These are phyloP conservation scores for Dryas iulia DNA, from an alignment of 1,140 invertebrate genomes.

Conservation along the genomic window DNA sequence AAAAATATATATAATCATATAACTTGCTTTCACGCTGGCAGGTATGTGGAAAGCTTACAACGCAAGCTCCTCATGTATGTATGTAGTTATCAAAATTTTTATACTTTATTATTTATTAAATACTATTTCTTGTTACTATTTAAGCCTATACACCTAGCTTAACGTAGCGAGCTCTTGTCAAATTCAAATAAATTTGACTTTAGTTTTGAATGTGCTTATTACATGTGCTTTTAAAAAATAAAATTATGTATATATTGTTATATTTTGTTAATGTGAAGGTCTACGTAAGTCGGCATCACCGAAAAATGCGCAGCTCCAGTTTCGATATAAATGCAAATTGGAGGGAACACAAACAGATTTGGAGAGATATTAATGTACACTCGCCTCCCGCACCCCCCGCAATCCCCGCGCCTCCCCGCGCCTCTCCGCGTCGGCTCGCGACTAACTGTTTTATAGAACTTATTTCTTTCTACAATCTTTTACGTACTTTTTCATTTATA, in stretches of 20 bases:
- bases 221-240: background rate
- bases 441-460: background rate
- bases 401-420: background rate
- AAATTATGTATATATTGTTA: background rate
- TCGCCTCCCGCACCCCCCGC: background rate
- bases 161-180: no score
- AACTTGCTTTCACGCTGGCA: no score
- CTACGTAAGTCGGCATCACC: background rate
- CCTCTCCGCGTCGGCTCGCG: background rate
- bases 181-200: no score
- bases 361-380: slow-evolving; percentile 41
- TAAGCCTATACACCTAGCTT: no score
- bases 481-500: background rate
- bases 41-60: no score
- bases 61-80: no score
- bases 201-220: no score
- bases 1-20: no score
- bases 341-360: slow-evolving; percentile 43
- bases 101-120: no score
- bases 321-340: slow-evolving; percentile 48
- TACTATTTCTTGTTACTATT: no score
- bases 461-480: background rate
- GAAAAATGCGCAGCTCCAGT: slow-evolving; percentile 15
- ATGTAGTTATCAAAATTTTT: no score
- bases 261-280: background rate